Evolutionary conservation across 2,113 vertebrate genomes (phyloP), one percentile per base, ranked within the genome.

Genomic region (Pan paniscus): DNA sequence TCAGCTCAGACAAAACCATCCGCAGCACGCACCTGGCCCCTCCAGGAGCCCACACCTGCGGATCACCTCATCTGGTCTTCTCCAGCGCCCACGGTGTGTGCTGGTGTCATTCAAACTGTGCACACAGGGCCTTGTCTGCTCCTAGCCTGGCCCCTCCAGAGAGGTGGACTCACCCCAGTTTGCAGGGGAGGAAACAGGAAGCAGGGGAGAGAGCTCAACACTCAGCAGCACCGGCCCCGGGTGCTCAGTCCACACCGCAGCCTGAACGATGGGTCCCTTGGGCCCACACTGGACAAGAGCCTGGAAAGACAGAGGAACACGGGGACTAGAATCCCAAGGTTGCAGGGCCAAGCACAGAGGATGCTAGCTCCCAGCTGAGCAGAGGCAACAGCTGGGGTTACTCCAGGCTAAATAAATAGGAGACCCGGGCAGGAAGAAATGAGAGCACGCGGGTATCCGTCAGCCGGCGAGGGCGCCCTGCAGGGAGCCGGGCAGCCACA

Each of bases 391-490:
- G 14, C 30, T 14, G 68, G 68, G 94, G 94, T 81, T 82, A 76
- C 88, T 92, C 43, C 86, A 43, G 81, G 96, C 35, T 79, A 96
- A 94, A 79, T 61, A 70, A 93, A 95, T 5, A 82, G 17, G 91
- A 64, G 73, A 43, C 3, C 3, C 0, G 18, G 25, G 83, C 46
- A 72, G 82, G 64, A 43, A 67, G 64, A 91, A 82, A 0, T 6
- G 16, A 0, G 0, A 11, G 72, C 3, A 43, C 70, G 9, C 82
- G 0, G 67, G 1, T 46, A n/a, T 40, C 95, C 70, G 70, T 97
- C 35, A 93, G 96, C 95, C 89, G 25, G 48, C 52, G 0, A 2
- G 79, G 91, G 78, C 81, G 83, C 57, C 82, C 73, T n/a, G 57
- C 17, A 1, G 3, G 48, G 80, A 61, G 11, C 5, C 1, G 89